These are phyloP conservation scores for fruit fly (Drosophila melanogaster) DNA, from an alignment of 1,140 invertebrate species.

Conservation along the genomic window Release_6_plus_ISO1_MT NT_037436.4:7648501-7649000, in stretches of 20 bases:
- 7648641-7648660: background rate
- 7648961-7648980: constrained; percentile 1
- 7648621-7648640: constrained; percentile 65
- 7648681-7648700: constrained; percentile 40
- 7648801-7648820: constrained; percentile 52
- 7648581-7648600: constrained; percentile 57
- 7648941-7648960: constrained; percentile 17
- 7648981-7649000: constrained; percentile 31
- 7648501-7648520: background rate
- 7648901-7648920: constrained; percentile 47
- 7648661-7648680: background rate
- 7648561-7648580: constrained; percentile 62
- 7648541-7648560: constrained; percentile 47
- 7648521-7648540: background rate
- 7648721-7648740: constrained; percentile 65
- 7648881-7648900: constrained; percentile 9
- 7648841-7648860: constrained; percentile 24
- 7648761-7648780: constrained; percentile 66
- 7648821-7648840: constrained; percentile 32
- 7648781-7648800: constrained; percentile 58
- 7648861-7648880: constrained; percentile 14
- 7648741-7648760: constrained; percentile 70
- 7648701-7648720: constrained; percentile 46
- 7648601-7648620: constrained; percentile 69
- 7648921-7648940: constrained; percentile 49